Base-by-base conservation (phyloP, 2,888 invertebrate species). In the Pinctada fucata region DNA sequence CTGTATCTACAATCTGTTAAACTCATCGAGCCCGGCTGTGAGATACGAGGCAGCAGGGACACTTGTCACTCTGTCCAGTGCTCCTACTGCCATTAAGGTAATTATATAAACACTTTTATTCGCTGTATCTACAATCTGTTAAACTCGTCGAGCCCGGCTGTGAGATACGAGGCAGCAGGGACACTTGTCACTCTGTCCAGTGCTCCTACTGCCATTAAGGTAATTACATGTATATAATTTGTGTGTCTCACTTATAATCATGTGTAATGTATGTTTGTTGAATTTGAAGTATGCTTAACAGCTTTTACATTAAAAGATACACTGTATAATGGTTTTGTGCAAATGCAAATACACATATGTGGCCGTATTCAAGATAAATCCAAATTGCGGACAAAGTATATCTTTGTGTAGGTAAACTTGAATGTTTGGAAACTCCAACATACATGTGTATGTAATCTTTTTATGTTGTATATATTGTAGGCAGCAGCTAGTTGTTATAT, bases 31-130 rank as follows among this genome's bases (percentile, higher is more conserved):
- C 89, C 96, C 99, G 63, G 99, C 99, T 65, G 99, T 99, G 50
- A 95, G 99, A 52, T 99, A 99, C 93, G 99, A 99, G 94, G 98
- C 99, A 13, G 99, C 99, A 68, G 99, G 99, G 64, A 99, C 99
- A 4, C 94, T 99, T 76, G 97, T 99, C 78, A 99, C 99, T 0
- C 94, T 99, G 10, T 98, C 98, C n/a, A 96, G 95, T 90, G 99
- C 99, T 1, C 99, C 99, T 1, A 98, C 99, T 8, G 99, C 99
- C 5, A 96, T 99, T 83, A 97, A 97, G 94, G 95, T 95, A 85
- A 87, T 31, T 31, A 81, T n/a, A 48, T 58, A 5, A 10, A 0
- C 6, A 4, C 5, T 8, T 99, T 99, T 93, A 99, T 99, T 90
- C 96, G 99, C 82, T 99, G 99, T 90, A 99, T 99, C 92, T 99